These are phyloP conservation scores for Chydorus sphaericus DNA, from an alignment of 2,888 invertebrate species.

Conservation along the genomic window DNA sequence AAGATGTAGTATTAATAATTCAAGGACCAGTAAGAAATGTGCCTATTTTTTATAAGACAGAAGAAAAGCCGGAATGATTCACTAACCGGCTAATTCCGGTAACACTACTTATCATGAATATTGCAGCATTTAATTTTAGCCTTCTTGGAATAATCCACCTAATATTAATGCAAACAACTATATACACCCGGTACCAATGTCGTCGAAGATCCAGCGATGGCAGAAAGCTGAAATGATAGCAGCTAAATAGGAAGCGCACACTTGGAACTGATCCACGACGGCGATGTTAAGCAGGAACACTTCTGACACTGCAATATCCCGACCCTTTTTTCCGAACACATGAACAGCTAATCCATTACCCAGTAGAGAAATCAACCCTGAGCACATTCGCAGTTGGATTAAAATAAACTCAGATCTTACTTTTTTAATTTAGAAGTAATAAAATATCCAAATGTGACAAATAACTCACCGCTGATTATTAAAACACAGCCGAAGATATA, in stretches of 20 bases:
- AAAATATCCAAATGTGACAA: background rate
- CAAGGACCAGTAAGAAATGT: no score
- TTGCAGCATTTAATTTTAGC: no score
- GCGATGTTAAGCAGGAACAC: slow-evolving; percentile 20
- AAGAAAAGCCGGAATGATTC: no score
- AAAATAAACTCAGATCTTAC: no score
- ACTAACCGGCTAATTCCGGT: no score
- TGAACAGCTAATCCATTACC: background rate
- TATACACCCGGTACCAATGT: slow-evolving; percentile 16
- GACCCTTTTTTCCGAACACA: background rate
- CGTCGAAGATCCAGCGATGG: slow-evolving; percentile 20
- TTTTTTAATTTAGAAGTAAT: background rate
- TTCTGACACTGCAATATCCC: slow-evolving; percentile 18
- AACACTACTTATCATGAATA: no score
- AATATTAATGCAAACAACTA: background rate
- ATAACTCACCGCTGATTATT: background rate
- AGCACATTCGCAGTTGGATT: no score
- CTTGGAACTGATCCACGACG: slow-evolving; percentile 19
- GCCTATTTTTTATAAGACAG: no score
- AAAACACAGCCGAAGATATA: background rate
- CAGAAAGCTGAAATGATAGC: slow-evolving; percentile 19
- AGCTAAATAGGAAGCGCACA: slow-evolving; percentile 19
- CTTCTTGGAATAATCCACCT: no score
- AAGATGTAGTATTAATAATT: no score
- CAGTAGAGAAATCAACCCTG: background rate